Evolutionary conservation across 2,888 invertebrate genomes (phyloP), one percentile per base, ranked within the genome.

Genomic region (Galerucella calmariensis): DNA sequence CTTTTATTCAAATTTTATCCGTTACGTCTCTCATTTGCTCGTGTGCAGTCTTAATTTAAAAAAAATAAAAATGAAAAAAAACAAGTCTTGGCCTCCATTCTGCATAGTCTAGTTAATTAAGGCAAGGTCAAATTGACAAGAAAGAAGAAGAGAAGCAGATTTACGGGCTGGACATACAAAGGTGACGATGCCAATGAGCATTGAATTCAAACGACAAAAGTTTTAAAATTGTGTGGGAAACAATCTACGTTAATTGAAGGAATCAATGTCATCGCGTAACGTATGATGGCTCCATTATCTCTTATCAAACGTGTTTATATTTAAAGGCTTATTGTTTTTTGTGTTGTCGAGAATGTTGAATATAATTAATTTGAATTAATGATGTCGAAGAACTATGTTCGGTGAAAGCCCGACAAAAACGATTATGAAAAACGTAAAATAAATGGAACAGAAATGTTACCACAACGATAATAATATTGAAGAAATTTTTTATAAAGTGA

Each of bases 61-160:
- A 62, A 41, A 62, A 61, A 12, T 24, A 6, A 12, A 61, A 35
- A 16, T 24, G 1, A 35, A 61, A 61, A 61, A 20, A 14, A 61
- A 58, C 44, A 68, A 14, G 35, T 46, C 12, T 68, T 20, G 48
- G 27, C 48, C 59, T 20, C 69, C 69, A 35, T 35, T 35, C 35
- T 61, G 51, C 62, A 71, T 70, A 73, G 71, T 67, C 73, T 59
- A 67, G 75, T 74, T 75, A 77, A 77, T 77, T 77, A 77, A 72
- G 51, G 65, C 72, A 72, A 66, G 73, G 77, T 66, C 69, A 61
- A 62, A 74, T 69, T 70, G 69, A 71, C 77, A 71, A 73, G 48
- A 58, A 41, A 41, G 62, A 62, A 27, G 62, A 62, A 27, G 62
- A 62, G n/a, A 62, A 16, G 66, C 56, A 67, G 69, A 75, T 75